Evolutionary conservation across 2,113 vertebrate species (phyloP), one percentile per base, ranked within the genome.

Genomic region (Paedocypris sp.): DNA sequence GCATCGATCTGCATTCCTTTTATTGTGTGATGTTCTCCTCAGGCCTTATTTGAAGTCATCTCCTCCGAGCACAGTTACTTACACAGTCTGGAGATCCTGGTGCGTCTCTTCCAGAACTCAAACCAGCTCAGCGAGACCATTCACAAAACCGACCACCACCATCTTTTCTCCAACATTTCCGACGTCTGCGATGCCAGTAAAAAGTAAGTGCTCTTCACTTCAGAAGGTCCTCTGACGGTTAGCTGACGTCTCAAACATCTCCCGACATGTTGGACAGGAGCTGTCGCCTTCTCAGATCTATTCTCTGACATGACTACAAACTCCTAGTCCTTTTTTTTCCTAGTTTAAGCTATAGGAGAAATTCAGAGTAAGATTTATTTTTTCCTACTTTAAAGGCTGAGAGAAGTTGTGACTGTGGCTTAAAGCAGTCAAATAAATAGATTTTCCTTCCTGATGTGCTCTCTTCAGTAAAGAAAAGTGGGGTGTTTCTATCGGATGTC

Each of bases 41-140:
- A 98, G 95, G 87, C 95, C 1, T 94, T 99, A 75, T 97, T 99
- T 76, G 95, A 99, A 79, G 86, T 99, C 67, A 97, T 99, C 62
- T 98, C 95, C 16, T 99, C 95, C 0, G 95, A 99, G 69, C 92
- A 94, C 79, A 98, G 94, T 0, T 99, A 99, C 6, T 83, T 97
- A 36, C 91, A 93, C 78, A 99, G 95, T 75, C 82, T 99, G 74
- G 89, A 95, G 74, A 90, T 98, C 76, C 82, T 99, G 32, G 91
- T 94, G 73, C 85, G 89, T 20, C 90, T 99, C 89, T 98, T 99
- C 76, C 93, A 97, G 74, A 86, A 92, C 73, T 98, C 93, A 1
- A 72, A 82, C 13, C 90, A 91, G 3, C 85, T 98, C 67, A 86
- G 85, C 1, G 82, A 89, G 18, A 89, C 90, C 2, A 95, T 98